Base-by-base conservation (phyloP, 2,797 vertebrate genomes). In the Coreius guichenoti region DNA sequence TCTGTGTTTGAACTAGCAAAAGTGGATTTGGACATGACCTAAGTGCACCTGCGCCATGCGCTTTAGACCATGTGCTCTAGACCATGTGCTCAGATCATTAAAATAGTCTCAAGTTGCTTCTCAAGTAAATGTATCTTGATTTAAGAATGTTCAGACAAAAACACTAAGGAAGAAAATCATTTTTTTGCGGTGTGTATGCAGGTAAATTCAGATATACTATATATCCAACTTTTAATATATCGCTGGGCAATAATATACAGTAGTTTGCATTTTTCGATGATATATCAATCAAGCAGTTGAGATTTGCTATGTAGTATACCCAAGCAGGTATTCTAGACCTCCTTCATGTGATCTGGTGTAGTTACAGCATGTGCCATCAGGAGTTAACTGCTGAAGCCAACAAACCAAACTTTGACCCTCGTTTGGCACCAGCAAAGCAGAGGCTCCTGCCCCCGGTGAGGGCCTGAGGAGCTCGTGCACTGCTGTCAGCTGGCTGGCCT, bases 401-500 rank as follows among this genome's bases (percentile, higher is more conserved):
- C 13, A 54, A 43, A 39, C 13, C 56, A 43, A 26, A 19, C n/a
- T 61, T 23, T 78, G 76, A 78, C 33, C 78, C 51, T 23, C 29
- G 43, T 36, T 31, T 61, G 51, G 72, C 31, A 45, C 45, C 4
- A 16, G 43, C 7, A 63, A 83, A 73, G 70, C 79, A 74, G 68
- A 51, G 58, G 58, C 80, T 65, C 5, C n/a, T 14, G 29, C 77
- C 47, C 5, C 39, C 0, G 29, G 63, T 36, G 23, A 63, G 36
- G 78, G 16, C 68, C 84, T 67, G 4, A n/a, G 49, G 85, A 63
- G 45, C 68, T 69, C 86, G 61, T 84, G 91, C 93, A 94, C 93
- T 94, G 92, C 93, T 94, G 93, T 93, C 94, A 94, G 69, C 92
- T 93, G 92, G 91, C 91, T 87, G 77, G 47, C 89, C 84, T 61